These are phyloP conservation scores for Monopis laevigella DNA, from an alignment of 2,888 invertebrate species.

Conservation along the genomic window DNA sequence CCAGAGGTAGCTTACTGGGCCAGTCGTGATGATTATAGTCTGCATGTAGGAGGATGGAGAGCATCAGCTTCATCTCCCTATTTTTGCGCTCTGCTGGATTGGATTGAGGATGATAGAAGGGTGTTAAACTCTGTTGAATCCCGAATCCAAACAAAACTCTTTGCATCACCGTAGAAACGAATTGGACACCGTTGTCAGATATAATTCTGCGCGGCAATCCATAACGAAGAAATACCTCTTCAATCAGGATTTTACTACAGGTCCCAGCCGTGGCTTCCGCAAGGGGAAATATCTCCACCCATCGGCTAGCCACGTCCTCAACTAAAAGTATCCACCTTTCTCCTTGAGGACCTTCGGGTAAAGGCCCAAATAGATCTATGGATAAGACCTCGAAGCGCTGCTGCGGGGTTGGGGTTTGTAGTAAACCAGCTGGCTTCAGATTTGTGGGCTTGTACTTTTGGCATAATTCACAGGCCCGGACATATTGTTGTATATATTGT, in stretches of 20 bases:
- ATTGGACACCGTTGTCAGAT: constrained; percentile 27
- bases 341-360: constrained; percentile 18
- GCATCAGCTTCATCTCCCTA: constrained; percentile 21
- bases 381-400: constrained; percentile 24
- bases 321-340: constrained; percentile 24
- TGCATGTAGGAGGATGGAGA: constrained; percentile 16
- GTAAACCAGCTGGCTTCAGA: constrained; percentile 26
- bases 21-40: constrained; percentile 22
- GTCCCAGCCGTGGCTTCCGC: constrained; percentile 19
- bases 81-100: constrained; percentile 26
- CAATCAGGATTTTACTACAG: constrained; percentile 21
- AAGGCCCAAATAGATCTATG: constrained; percentile 25
- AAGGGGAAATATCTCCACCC: constrained; percentile 25
- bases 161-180: constrained; percentile 25
- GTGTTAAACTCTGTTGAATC: constrained; percentile 21
- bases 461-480: constrained; percentile 22
- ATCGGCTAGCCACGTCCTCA: constrained; percentile 21
- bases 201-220: constrained; percentile 24
- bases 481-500: constrained; percentile 18
- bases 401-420: constrained; percentile 22
- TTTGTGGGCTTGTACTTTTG: constrained; percentile 27
- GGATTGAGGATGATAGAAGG: constrained; percentile 24
- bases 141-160: constrained; percentile 17
- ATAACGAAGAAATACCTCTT: constrained; percentile 26
- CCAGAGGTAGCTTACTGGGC: constrained; percentile 20